phyloP scores from a whole-genome alignment of 1,140 invertebrate genomes.

The Galendromus occidentalis region DNA sequence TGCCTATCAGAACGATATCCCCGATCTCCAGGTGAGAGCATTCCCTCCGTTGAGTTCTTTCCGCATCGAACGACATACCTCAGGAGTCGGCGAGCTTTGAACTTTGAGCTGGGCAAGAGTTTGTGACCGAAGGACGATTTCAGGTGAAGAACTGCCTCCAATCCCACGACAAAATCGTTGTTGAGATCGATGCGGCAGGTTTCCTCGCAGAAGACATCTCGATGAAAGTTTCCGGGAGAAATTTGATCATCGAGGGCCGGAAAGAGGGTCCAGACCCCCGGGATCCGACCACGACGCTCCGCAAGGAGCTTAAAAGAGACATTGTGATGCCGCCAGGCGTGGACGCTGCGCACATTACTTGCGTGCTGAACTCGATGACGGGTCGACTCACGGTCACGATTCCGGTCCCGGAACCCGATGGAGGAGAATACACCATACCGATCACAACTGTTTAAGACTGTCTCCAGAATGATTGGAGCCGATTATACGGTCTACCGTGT shows the following conservation, averaged over 20 bases:
- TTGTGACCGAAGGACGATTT: not conserved
- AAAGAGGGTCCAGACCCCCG: conserved; percentile 1
- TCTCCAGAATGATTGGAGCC: too few relatives aligned
- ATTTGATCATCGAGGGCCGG: not conserved
- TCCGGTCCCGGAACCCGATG: not conserved
- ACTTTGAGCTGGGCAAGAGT: not conserved
- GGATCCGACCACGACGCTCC: not conserved
- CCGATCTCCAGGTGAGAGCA: not conserved
- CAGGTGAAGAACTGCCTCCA: conserved; percentile 3
- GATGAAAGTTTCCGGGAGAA: not conserved
- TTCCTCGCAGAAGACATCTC: not conserved
- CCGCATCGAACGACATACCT: too few relatives aligned
- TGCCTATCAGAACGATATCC: not conserved
- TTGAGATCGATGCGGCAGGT: not conserved
- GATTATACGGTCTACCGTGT: too few relatives aligned
- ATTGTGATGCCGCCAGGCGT: conserved; percentile 6
- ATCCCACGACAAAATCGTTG: conserved; percentile 5
- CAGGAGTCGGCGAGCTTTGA: too few relatives aligned
- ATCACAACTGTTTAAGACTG: not conserved
- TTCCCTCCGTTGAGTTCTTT: too few relatives aligned
- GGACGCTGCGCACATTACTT: not conserved
- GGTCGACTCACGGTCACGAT: not conserved
- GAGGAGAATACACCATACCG: not conserved
- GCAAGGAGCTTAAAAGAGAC: not conserved
- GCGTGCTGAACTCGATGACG: not conserved